These are phyloP conservation scores for Entelurus aequoreus DNA, from an alignment of 2,113 vertebrate genomes.

Conservation along the genomic window DNA sequence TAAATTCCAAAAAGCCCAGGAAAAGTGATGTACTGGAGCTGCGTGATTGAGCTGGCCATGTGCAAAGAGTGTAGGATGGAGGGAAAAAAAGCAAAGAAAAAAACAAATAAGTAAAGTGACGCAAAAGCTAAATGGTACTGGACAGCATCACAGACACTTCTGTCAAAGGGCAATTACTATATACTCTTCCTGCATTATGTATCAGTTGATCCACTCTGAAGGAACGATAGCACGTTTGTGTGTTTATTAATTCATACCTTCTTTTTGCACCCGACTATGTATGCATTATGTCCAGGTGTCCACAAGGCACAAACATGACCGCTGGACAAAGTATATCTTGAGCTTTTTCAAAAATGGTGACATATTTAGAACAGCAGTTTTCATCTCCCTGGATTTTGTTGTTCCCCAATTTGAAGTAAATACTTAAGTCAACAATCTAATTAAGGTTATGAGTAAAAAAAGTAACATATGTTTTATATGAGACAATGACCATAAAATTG, in stretches of 20 bases:
- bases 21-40: constrained; percentile 17
- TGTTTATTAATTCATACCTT: constrained; percentile 28
- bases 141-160: constrained; percentile 13
- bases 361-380: no score
- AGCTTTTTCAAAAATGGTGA: not conserved
- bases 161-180: constrained; percentile 46
- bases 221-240: not conserved
- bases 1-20: constrained; percentile 20
- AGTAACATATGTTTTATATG: no score
- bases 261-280: constrained; percentile 1
- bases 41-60: constrained; percentile 11
- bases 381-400: no score
- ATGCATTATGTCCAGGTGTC: constrained; percentile 18
- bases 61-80: constrained; percentile 7
- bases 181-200: constrained; percentile 45
- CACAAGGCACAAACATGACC: constrained; percentile 20
- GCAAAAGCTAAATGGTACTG: constrained; percentile 22
- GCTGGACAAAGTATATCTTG: not conserved
- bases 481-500: no score
- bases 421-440: no score
- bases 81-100: not conserved
- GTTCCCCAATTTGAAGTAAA: no score
- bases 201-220: constrained; percentile 20
- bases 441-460: no score
- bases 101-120: constrained; percentile 1